Evolutionary conservation across 1,140 invertebrate species (phyloP).

Genomic region (Brachionus asplanchnoidis): DNA sequence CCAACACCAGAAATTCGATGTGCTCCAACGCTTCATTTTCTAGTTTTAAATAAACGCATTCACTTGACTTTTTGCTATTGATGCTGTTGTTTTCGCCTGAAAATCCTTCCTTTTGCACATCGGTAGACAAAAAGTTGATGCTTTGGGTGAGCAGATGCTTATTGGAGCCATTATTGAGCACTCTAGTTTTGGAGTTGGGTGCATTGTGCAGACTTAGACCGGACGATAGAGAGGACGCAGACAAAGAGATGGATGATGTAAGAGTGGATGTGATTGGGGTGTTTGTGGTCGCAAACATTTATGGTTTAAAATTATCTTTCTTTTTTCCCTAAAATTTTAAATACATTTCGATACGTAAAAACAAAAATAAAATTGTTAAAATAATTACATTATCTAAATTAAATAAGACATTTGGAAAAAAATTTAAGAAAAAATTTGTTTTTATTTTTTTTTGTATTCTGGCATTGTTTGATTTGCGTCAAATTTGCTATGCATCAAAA

Average conservation of each 20-base stretch:
- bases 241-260: neutral
- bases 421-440: neutral
- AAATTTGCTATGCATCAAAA: neutral
- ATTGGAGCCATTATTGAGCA: neutral
- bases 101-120: slow-evolving; percentile 9
- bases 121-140: neutral
- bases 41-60: neutral
- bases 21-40: slow-evolving; percentile 31
- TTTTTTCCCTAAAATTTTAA: neutral
- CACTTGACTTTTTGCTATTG: neutral
- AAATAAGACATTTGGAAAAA: neutral
- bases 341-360: neutral
- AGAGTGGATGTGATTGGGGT: neutral
- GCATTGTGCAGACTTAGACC: neutral
- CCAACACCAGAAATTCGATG: slow-evolving; percentile 12
- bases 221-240: neutral
- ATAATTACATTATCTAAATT: neutral
- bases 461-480: neutral
- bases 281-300: neutral
- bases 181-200: neutral
- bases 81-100: neutral
- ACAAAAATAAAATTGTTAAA: neutral
- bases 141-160: neutral
- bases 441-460: neutral
- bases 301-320: no score